Percentiles rank a stretch among this genome's conserved stretches.
phyloP scores from a whole-genome alignment of 2,797 vertebrate species.

The Protosalanx chinensis region DNA sequence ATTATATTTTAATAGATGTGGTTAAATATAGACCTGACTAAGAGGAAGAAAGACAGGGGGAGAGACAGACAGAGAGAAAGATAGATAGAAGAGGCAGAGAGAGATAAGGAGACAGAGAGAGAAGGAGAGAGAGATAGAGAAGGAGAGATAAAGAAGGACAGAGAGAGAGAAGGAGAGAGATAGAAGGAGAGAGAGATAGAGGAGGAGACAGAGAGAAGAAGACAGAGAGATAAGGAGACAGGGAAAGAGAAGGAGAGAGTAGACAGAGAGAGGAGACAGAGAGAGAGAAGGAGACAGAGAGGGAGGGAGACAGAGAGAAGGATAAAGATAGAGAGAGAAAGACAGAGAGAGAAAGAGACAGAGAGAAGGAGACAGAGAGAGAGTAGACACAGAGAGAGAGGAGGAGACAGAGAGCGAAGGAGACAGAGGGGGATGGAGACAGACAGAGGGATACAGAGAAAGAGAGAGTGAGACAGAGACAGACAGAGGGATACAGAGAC shows the following conservation, averaged over 20 bases:
- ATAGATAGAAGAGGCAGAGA: conserved; percentile 10
- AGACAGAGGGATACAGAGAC: too few relatives aligned
- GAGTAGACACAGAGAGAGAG: background rate
- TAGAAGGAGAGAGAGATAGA: conserved; percentile 1
- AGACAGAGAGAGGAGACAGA: too few relatives aligned
- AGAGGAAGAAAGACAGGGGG: conserved; percentile 12
- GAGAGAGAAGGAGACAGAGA: too few relatives aligned
- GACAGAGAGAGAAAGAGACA: background rate
- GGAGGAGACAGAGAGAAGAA: background rate
- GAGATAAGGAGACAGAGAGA: conserved; percentile 5
- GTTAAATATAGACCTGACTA: conserved; percentile 61
- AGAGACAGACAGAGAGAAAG: background rate
- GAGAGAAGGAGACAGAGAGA: background rate
- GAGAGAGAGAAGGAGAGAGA: background rate
- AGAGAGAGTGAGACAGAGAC: too few relatives aligned
- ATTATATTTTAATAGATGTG: conserved; percentile 65
- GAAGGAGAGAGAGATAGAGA: background rate
- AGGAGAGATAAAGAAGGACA: conserved; percentile 8
- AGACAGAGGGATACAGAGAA: too few relatives aligned
- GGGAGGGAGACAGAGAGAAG: too few relatives aligned
- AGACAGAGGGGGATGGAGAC: too few relatives aligned
- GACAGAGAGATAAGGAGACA: too few relatives aligned
- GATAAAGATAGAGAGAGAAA: background rate
- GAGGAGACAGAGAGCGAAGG: background rate
- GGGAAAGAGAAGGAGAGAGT: too few relatives aligned